Base-by-base conservation (phyloP, 2,797 vertebrate species). In the Urosaurus nigricauda region DNA sequence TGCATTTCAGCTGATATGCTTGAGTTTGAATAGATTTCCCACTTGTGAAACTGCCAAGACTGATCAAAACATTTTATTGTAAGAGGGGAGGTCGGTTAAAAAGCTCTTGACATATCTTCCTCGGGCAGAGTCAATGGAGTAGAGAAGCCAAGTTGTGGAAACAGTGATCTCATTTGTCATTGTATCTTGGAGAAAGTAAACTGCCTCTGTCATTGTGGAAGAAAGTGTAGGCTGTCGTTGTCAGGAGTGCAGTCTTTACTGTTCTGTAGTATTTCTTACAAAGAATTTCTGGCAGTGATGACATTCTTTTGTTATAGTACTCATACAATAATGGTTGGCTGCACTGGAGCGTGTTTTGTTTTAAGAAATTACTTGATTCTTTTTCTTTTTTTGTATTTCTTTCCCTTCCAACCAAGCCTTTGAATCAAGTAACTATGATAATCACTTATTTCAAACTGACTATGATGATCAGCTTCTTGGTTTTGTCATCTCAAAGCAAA, bases 121-220 rank as follows among this genome's bases (percentile, higher is more conserved):
- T 86, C 26, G 26, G 68, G 35, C 84, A 86, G 79, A 89, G 65
- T 70, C 58, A 87, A 35, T 16, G 29, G 83, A 56, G 83, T 40
- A 89, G 70, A 77, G 83, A 75, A 75, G 60, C 56, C 47, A 85
- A 75, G 51, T 87, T 84, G 43, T 90, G 83, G 68, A 84, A 90
- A 87, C 68, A 35, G 12, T 73, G 71, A 7, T 90, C 43, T 80
- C 51, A 8, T 90, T 85, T 84, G 68, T 80, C 65, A 83, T 24
- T 83, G 63, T 87, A 90, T 37, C 74, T 84, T 21, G 43, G 75
- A 73, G 68, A 87, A 78, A 51, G 68, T 87, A 79, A 90, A 90
- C 68, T 90, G 77, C 82, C 78, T 90, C 80, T 75, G 86, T 84
- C 82, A 84, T 4, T 14, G 9, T 85, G 78, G 78, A 87, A 84